Conservation (phyloP, 2,888 invertebrate genomes). For the Deroplatys truncata region DNA sequence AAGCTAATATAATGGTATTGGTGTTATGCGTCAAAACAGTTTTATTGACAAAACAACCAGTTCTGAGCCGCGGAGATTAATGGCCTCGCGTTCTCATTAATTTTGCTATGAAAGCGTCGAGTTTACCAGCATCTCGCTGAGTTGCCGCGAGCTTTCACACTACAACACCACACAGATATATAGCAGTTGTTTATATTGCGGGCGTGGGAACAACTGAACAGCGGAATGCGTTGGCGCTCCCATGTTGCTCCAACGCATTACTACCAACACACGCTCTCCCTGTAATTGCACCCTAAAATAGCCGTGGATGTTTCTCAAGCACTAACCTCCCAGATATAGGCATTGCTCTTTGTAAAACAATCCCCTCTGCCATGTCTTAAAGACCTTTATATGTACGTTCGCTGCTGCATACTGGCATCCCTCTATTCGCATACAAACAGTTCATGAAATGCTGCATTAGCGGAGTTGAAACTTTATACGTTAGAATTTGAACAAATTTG, state of each 20-base stretch:
- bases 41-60: not conserved
- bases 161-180: no score
- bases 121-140: not conserved
- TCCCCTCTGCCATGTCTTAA: no score
- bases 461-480: no score
- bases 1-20: not conserved
- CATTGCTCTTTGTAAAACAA: not conserved
- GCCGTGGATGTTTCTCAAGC: not conserved
- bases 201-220: not conserved
- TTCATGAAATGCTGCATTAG: no score
- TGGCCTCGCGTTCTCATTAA: not conserved
- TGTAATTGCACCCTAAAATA: not conserved
- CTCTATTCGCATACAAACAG: no score
- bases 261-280: not conserved
- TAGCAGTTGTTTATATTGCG: not conserved
- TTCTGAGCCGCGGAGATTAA: not conserved
- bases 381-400: no score
- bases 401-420: no score
- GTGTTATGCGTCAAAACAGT: not conserved
- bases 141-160: not conserved
- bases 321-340: not conserved
- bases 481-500: no score
- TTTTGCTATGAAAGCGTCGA: not conserved
- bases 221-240: not conserved
- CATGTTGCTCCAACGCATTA: not conserved